Conservation (phyloP, 1,140 invertebrate genomes). For the Magallana ariakensis region DNA sequence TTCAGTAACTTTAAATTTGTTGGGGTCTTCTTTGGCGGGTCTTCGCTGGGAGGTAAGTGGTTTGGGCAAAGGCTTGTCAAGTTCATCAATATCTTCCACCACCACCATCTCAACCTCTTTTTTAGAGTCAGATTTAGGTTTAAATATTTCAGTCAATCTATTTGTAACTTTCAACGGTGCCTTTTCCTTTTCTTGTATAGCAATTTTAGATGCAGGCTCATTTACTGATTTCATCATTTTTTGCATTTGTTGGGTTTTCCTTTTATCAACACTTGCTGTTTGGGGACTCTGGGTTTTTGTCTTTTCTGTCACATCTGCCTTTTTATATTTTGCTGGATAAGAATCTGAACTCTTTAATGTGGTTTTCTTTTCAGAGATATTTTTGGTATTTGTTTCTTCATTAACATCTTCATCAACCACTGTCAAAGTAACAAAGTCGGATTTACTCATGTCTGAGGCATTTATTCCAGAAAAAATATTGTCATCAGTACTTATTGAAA, state of each 20-base stretch:
- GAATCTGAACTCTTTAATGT: neutral
- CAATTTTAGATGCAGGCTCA: neutral
- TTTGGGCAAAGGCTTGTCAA: neutral
- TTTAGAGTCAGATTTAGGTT: neutral
- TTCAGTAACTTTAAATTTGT: conserved; percentile 25
- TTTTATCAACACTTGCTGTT: neutral
- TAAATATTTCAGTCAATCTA: neutral
- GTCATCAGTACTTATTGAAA: conserved; percentile 8
- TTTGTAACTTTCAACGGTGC: neutral
- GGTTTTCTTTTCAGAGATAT: neutral
- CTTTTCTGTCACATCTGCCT: neutral
- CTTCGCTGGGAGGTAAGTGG: neutral
- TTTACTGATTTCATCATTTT: neutral
- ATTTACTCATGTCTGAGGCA: neutral
- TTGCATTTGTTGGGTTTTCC: neutral
- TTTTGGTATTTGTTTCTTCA: neutral
- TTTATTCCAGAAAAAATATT: neutral
- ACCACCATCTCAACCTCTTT: conserved; percentile 9
- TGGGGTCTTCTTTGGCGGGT: neutral
- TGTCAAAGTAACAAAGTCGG: conserved; percentile 14
- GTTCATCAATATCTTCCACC: neutral
- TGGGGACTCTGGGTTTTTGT: neutral
- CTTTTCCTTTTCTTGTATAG: neutral
- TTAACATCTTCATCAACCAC: conserved; percentile 7
- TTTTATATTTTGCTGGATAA: neutral